phyloP scores from a whole-genome alignment of 1,140 invertebrate genomes.

The Neuroterus valhalla region DNA sequence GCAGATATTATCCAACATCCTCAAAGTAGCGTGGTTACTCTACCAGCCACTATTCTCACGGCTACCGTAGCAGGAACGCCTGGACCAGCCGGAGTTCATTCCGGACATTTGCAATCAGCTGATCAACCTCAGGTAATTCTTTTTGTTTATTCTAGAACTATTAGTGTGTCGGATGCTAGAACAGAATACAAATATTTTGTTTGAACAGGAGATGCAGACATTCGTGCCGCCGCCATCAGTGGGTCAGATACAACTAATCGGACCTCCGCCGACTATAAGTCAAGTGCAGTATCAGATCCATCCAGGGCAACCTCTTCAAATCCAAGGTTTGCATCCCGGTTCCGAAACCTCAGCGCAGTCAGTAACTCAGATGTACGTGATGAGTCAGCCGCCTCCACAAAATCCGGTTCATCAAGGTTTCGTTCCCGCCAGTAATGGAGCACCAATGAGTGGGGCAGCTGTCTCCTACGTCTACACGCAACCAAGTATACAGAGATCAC shows the following conservation, averaged over 20 bases:
- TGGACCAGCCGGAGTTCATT: conserved; percentile 63
- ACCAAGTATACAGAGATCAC: conserved; percentile 63
- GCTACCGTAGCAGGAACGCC: conserved; percentile 70
- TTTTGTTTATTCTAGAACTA: conserved; percentile 29
- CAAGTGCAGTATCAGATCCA: conserved; percentile 74
- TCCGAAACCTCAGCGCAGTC: conserved; percentile 69
- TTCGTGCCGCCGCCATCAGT: conserved; percentile 68
- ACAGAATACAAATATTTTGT: conserved; percentile 31
- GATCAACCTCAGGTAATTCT: conserved; percentile 68
- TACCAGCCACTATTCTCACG: conserved; percentile 71
- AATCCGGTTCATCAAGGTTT: conserved; percentile 63
- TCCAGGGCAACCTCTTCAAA: conserved; percentile 69
- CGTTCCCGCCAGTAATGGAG: conserved; percentile 62
- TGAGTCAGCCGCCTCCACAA: conserved; percentile 71
- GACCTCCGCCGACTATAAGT: conserved; percentile 69
- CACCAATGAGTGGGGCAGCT: conserved; percentile 59
- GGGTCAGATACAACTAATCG: conserved; percentile 70
- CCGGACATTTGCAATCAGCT: conserved; percentile 66
- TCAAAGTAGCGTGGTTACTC: conserved; percentile 70
- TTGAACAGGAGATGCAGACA: conserved; percentile 67
- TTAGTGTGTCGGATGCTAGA: not conserved
- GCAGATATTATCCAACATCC: conserved; percentile 73
- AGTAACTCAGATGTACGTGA: conserved; percentile 72
- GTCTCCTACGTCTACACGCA: conserved; percentile 72
- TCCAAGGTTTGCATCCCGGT: conserved; percentile 66